Evolutionary conservation across 1,140 invertebrate species (phyloP).

Genomic region (Orius insidiosus): DNA sequence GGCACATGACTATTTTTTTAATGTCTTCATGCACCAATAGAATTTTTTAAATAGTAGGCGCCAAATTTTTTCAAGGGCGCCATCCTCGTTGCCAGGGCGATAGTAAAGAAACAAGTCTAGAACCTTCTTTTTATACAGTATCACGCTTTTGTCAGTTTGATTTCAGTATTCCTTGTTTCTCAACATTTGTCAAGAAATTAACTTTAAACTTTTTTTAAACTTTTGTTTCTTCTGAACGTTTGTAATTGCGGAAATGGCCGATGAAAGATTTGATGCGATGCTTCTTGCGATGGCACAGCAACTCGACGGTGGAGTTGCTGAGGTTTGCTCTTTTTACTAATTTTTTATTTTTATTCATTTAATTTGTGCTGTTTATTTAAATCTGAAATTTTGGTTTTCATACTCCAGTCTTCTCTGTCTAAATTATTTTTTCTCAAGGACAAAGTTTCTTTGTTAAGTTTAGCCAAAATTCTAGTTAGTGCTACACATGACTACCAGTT

Average conservation of each 20-base stretch:
- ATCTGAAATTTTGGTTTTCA: not conserved
- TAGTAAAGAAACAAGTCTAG: too few species aligned
- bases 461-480: not conserved
- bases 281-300: conserved; percentile 83
- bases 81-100: too few species aligned
- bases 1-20: too few species aligned
- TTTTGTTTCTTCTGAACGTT: too few species aligned
- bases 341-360: conserved; percentile 9
- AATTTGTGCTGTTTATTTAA: not conserved
- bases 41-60: too few species aligned
- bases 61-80: too few species aligned
- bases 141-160: too few species aligned
- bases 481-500: not conserved
- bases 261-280: conserved; percentile 78
- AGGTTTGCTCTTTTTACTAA: conserved; percentile 41
- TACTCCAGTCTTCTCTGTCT: not conserved
- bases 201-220: too few species aligned
- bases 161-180: too few species aligned
- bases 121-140: too few species aligned
- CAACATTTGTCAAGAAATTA: not conserved
- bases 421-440: conserved; percentile 5
- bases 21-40: too few species aligned
- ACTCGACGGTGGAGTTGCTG: conserved; percentile 78
- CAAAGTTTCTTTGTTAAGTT: conserved; percentile 2
- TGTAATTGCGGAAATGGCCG: conserved; percentile 3